Evolutionary conservation across 2,797 vertebrate genomes (phyloP), one percentile per base, ranked within the genome.

Genomic region (Eurystomus glaucurus): DNA sequence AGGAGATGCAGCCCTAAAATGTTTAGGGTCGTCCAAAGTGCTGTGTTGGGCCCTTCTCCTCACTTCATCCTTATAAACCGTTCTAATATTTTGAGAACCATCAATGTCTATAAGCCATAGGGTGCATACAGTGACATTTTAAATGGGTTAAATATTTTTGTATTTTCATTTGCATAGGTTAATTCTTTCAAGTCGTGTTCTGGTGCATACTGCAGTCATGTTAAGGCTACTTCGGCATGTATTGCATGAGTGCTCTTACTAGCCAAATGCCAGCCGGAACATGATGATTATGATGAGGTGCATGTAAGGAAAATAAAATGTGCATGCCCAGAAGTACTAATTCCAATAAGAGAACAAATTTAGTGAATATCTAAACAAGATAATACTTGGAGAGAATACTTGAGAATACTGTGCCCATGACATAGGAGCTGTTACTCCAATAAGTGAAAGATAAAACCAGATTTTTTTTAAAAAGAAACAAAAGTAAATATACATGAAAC

Each of bases 161-260:
- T 66, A 21, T 81, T 93, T 92, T 91, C 23, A 33, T 74, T 86
- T 90, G 52, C 33, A 1, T 37, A 69, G 26, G 39, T 93, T 93
- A 39, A 57, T 86, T 90, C 7, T 93, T 78, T 91, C 23, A n/a
- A 79, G 21, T 58, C 62, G 57, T 94, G 78, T 95, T 95, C 82
- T 89, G 57, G 62, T 95, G 85, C 60, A 82, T 95, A 79, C 77
- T 91, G 66, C 81, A 76, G 75, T 84, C 92, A 65, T 88, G 51
- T 65, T 84, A 54, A 58, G 72, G 23, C 83, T 72, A 31, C 50
- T 68, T 62, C 46, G 55, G 93, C 94, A 85, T 87, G 92, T 60
- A 8, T 41, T 96, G 95, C 85, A 79, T 88, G 96, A 66, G 45
- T 31, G 28, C 57, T 79, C 75, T 80, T 51, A 82, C n/a, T 80